Evolutionary conservation across 2,113 vertebrate genomes (phyloP).

Genomic region (Pteruthius melanotis): DNA sequence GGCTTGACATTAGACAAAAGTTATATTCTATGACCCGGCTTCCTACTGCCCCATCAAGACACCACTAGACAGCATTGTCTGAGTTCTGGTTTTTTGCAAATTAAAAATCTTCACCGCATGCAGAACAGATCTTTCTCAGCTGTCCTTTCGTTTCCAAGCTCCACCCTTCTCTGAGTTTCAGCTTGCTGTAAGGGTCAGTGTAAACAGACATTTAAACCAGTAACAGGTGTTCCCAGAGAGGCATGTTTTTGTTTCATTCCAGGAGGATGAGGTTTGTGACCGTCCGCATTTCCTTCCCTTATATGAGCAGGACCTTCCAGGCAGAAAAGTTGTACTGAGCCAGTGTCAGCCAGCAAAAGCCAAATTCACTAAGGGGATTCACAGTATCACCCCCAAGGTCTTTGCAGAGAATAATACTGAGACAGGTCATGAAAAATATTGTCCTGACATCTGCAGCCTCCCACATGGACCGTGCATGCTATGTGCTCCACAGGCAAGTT

Average conservation of each 20-base stretch:
- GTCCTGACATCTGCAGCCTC: neutral
- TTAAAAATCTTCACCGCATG: neutral
- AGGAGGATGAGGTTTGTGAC: conserved; percentile 51
- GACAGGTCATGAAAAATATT: neutral
- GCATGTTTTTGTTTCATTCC: conserved; percentile 62
- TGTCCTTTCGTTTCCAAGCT: conserved; percentile 25
- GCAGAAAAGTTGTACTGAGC: neutral
- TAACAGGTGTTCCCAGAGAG: conserved; percentile 56
- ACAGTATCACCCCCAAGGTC: neutral
- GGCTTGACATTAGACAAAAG: conserved; percentile 45
- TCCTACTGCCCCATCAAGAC: neutral
- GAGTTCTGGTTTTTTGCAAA: neutral
- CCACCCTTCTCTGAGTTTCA: conserved; percentile 30
- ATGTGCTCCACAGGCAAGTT: neutral
- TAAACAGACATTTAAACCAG: conserved; percentile 67
- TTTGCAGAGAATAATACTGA: neutral
- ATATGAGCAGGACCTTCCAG: conserved; percentile 56
- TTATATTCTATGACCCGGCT: neutral
- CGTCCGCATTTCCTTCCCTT: conserved; percentile 37
- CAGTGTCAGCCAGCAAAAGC: conserved; percentile 35
- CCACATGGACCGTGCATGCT: neutral
- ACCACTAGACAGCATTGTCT: neutral
- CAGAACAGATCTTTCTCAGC: conserved; percentile 50
- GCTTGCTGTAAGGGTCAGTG: conserved; percentile 34
- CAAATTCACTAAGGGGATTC: conserved; percentile 4